Evolutionary conservation across 2,113 vertebrate species (phyloP), one percentile per base, ranked within the genome.

Genomic region (Origma solitaria): DNA sequence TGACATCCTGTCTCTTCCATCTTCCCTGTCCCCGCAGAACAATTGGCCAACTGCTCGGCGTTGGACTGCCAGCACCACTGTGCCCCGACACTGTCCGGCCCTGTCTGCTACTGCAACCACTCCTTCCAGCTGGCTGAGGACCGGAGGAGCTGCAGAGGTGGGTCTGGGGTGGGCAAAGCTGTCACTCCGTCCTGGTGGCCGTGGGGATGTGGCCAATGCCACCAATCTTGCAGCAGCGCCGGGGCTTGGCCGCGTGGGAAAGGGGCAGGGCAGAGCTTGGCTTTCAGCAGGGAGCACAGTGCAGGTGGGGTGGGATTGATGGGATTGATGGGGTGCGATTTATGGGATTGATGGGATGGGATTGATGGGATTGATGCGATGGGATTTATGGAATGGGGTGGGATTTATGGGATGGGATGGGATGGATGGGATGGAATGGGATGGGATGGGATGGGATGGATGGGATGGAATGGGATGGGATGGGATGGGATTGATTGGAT

Each of bases 61-160:
- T 94, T 98, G 95, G 96, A 83, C 42, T 99, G 99, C 97, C 98
- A 99, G 96, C 98, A 98, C 95, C 97, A 98, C 92, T 99, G 99
- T 15, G 98, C 98, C 13, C 98, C 98, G 3, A 99, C 98, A 6
- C 97, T 98, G 37, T 96, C 84, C 0, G 99, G 99, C 24, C 98
- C 99, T 7, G 92, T 92, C 82, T 99, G 99, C 97, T 99, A 99
- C 97, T 99, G 99, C 96, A 97, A 97, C 96, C 97, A 61, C 80
- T 98, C 98, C 83, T 99, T 98, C 84, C 99, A 99, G 91, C 98
- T 99, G 13, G 98, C 98, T 19, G 98, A 98, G 75, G 99, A 99
- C 38, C 95, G 98, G 68, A 99, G 98, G 97, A 98, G 95, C 45
- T 99, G 99, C 96, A 99, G 98, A 98, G 99, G 99, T 99, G 33